Conservation (phyloP, 2,888 invertebrate genomes). For the Melanchra persicariae region DNA sequence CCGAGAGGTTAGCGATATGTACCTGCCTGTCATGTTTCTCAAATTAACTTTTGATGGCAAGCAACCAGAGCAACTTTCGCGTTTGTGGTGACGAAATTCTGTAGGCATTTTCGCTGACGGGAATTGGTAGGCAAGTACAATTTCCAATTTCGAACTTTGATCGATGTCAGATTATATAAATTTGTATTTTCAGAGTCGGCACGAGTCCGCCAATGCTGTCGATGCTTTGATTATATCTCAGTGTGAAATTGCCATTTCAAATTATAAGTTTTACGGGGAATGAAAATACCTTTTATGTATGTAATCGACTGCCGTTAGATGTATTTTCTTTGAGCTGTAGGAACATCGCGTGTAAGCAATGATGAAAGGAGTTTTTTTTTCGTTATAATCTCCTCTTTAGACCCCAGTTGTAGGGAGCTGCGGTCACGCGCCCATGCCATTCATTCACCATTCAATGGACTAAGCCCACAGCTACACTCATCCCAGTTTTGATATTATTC, state of each 20-base stretch:
- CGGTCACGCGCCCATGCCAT: constrained; percentile 76
- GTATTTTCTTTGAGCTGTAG: constrained; percentile 51
- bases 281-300: constrained; percentile 34
- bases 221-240: constrained; percentile 67
- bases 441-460: constrained; percentile 75
- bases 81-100: constrained; percentile 75
- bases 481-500: constrained; percentile 77
- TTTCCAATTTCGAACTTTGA: constrained; percentile 78
- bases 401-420: constrained; percentile 69
- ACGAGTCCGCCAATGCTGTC: constrained; percentile 54
- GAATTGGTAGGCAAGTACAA: constrained; percentile 69
- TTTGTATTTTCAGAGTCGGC: constrained; percentile 66
- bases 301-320: constrained; percentile 36
- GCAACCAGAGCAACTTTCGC: constrained; percentile 76
- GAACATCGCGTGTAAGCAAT: constrained; percentile 67
- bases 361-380: constrained; percentile 74
- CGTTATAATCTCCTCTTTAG: constrained; percentile 76
- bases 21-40: constrained; percentile 83
- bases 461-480: constrained; percentile 75
- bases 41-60: constrained; percentile 87
- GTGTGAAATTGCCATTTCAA: constrained; percentile 61
- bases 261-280: constrained; percentile 51
- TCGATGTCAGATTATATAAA: constrained; percentile 73
- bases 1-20: constrained; percentile 84
- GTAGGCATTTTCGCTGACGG: constrained; percentile 68